Evolutionary conservation across 1,140 invertebrate species (phyloP).

Genomic region (Matsumurasca onukii): DNA sequence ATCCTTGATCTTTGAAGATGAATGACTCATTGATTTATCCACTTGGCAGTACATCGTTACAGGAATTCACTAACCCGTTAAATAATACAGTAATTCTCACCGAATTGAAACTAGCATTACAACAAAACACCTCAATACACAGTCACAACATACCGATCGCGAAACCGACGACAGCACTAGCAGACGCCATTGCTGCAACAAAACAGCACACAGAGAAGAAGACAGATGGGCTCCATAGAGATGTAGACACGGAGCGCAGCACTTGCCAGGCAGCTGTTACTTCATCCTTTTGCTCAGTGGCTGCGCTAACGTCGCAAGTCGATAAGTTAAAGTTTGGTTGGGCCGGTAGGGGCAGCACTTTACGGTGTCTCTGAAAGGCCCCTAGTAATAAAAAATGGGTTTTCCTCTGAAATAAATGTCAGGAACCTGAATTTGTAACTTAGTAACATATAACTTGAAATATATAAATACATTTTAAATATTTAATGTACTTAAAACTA

Average conservation of each 20-base stretch:
- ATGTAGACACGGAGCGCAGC: constrained; percentile 11
- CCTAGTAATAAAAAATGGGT: too few species aligned
- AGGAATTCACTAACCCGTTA: constrained; percentile 2
- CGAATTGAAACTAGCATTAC: constrained; percentile 21
- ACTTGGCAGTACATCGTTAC: constrained; percentile 41
- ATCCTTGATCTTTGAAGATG: constrained; percentile 40
- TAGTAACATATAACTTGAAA: too few species aligned
- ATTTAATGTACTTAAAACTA: too few species aligned
- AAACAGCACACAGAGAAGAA: too few species aligned
- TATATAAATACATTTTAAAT: too few species aligned
- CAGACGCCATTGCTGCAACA: constrained; percentile 31
- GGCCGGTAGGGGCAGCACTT: too few species aligned
- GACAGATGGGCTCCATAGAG: constrained; percentile 27
- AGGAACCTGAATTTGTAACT: too few species aligned
- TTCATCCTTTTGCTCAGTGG: background rate
- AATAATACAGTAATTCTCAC: constrained; percentile 25
- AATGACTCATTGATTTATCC: constrained; percentile 38
- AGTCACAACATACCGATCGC: constrained; percentile 16
- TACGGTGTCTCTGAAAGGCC: too few species aligned
- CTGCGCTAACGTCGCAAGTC: background rate
- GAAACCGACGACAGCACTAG: constrained; percentile 19
- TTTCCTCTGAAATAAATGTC: too few species aligned
- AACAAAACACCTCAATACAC: constrained; percentile 14
- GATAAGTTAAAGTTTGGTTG: too few species aligned
- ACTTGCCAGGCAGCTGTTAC: constrained; percentile 6